These are phyloP conservation scores for Watsonalla binaria DNA, from an alignment of 2,888 invertebrate species.

Conservation along the genomic window DNA sequence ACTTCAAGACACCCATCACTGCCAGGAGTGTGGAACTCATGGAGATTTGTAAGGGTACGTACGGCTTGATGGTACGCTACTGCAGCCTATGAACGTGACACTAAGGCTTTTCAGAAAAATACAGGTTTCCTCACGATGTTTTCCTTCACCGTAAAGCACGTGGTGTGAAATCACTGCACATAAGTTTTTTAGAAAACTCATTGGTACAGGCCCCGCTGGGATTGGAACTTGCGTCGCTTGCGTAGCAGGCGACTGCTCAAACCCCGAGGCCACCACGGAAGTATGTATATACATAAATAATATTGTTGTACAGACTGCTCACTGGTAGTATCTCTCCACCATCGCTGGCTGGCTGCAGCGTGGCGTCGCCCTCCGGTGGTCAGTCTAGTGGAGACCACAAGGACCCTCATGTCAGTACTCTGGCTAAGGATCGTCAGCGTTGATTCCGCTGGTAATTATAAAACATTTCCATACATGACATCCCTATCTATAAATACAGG, in stretches of 20 bases:
- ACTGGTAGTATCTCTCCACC: slow-evolving; percentile 83
- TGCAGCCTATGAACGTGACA: no score
- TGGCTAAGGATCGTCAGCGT: slow-evolving; percentile 87
- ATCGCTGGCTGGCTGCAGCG: slow-evolving; percentile 50
- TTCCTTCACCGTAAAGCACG: no score
- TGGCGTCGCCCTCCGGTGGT: slow-evolving; percentile 73
- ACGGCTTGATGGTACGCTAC: no score
- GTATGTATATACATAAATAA: neutral
- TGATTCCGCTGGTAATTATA: slow-evolving; percentile 84
- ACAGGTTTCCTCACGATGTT: no score
- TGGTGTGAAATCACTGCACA: no score
- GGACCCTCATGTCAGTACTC: slow-evolving; percentile 86
- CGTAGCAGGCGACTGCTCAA: no score
- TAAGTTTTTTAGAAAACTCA: no score
- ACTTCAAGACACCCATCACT: slow-evolving; percentile 84
- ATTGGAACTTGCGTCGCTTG: no score
- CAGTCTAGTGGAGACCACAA: slow-evolving; percentile 87
- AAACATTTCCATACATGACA: neutral
- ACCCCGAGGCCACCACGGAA: no score
- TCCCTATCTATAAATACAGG: no score
- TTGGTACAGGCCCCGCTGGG: no score
- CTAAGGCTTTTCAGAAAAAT: no score
- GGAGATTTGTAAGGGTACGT: slow-evolving; percentile 86
- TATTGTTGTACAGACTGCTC: slow-evolving; percentile 78
- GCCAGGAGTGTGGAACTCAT: slow-evolving; percentile 87